phyloP scores from a whole-genome alignment of 2,797 vertebrate species.

The Poecilia gillii region DNA sequence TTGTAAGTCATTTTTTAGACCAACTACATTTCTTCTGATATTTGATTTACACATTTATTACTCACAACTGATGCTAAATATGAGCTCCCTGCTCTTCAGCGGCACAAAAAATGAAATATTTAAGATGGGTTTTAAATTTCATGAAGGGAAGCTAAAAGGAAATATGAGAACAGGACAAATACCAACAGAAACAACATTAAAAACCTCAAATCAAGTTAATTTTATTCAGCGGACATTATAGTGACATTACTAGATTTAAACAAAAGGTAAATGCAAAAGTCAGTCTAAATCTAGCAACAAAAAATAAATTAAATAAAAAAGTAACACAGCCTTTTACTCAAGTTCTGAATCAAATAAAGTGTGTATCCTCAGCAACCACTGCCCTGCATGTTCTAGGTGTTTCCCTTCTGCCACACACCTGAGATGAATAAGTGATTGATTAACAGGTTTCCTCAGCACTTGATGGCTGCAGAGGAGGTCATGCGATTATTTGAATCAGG shows the following conservation, averaged over 20 bases:
- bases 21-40: background rate
- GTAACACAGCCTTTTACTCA: background rate
- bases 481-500: no score
- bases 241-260: background rate
- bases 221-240: background rate
- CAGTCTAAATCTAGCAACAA: background rate
- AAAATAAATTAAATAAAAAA: background rate
- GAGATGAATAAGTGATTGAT: no score
- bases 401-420: no score
- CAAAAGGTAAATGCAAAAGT: background rate
- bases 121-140: slow-evolving; percentile 43
- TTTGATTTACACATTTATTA: background rate
- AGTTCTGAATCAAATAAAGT: background rate
- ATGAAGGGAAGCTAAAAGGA: slow-evolving; percentile 41
- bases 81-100: background rate
- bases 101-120: slow-evolving; percentile 34
- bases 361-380: no score
- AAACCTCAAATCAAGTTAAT: slow-evolving; percentile 2
- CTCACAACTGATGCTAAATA: background rate
- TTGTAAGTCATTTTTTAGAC: background rate
- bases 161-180: slow-evolving; percentile 45
- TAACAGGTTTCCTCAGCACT: no score
- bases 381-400: no score
- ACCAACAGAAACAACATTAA: slow-evolving; percentile 18
- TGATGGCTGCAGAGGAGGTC: no score